phyloP scores from a whole-genome alignment of 2,888 invertebrate genomes.

The Lomographa bimaculata region DNA sequence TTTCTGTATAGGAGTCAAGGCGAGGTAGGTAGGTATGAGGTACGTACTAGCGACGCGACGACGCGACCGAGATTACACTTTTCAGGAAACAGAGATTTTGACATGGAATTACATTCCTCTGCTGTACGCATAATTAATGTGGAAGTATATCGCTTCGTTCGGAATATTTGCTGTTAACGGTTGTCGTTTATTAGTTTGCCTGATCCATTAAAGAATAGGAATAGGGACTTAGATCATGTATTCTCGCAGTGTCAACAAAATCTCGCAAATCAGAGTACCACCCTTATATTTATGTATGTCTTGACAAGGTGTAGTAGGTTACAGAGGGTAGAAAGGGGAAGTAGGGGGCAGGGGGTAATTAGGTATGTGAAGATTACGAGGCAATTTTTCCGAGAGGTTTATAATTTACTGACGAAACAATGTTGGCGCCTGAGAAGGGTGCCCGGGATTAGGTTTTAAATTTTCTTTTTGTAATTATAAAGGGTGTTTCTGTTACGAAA shows the following conservation, averaged over 20 bases:
- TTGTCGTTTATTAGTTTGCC: too few species aligned
- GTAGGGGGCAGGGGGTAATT: slow-evolving; percentile 17
- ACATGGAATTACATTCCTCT: too few species aligned
- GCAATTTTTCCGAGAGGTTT: slow-evolving; percentile 34
- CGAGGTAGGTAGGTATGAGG: too few species aligned
- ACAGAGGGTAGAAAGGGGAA: neutral
- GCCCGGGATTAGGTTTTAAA: slow-evolving; percentile 15
- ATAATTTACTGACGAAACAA: slow-evolving; percentile 35
- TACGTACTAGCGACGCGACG: too few species aligned
- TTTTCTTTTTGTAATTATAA: slow-evolving; percentile 23
- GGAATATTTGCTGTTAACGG: too few species aligned
- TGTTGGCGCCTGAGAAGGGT: slow-evolving; percentile 26
- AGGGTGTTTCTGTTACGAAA: slow-evolving; percentile 5
- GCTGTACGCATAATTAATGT: too few species aligned
- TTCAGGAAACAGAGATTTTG: too few species aligned
- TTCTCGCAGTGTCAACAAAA: too few species aligned
- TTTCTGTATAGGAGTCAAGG: too few species aligned
- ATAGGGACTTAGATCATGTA: slow-evolving; percentile 9
- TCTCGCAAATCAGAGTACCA: slow-evolving; percentile 14
- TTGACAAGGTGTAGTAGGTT: slow-evolving; percentile 1
- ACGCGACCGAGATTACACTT: too few species aligned
- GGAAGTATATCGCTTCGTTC: too few species aligned
- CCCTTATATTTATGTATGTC: slow-evolving; percentile 5
- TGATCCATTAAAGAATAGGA: too few species aligned
- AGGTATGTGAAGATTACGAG: slow-evolving; percentile 33